Evolutionary conservation across 1,140 invertebrate genomes (phyloP), one percentile per base, ranked within the genome.

Genomic region (Ladona fulva): DNA sequence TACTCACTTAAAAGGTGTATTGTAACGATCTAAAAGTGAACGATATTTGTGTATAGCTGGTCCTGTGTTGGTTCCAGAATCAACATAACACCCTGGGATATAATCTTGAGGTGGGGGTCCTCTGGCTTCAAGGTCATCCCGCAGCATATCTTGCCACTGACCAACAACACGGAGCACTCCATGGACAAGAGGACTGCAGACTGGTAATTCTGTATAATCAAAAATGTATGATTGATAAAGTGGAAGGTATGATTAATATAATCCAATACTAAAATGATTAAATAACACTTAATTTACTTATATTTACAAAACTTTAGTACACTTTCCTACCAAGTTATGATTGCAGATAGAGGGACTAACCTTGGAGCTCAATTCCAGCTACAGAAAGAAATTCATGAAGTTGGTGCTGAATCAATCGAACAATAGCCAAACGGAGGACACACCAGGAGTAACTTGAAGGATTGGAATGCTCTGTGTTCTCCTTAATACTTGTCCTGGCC

Each of bases 391-490:
- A 95, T 78, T 91, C 88, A 77, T 89, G 88, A 0, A 99, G 84
- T 81, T 96, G 94, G 74, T 89, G 86, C 80, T 95, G 92, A 42
- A 95, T 91, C 75, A 97, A 90, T 82, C 92, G 92, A 44, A 98
- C 89, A 78, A 95, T 90, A 44, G 96, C 94, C 81, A 96, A 89
- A 80, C 97, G 90, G 85, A 99, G 92, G 73, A 99, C 90, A 81
- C 91, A 91, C 98, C 98, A 99, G 77, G 95, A 94, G 84, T 97
- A 98, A 19, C 95, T 96, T 81, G 93, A 92, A 6, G 96, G 94
- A 87, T 98, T 95, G 42, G 91, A 91, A 84, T 98, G 96, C 84
- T 98, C 95, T 24, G 87, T 92, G 83, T 96, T 96, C 66, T 84
- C 84, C 78, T 84, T 85, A 22, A 22, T 66, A 22, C 14, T 22